Conservation (phyloP, 2,797 vertebrate species). For the Fistularia commersonii region DNA sequence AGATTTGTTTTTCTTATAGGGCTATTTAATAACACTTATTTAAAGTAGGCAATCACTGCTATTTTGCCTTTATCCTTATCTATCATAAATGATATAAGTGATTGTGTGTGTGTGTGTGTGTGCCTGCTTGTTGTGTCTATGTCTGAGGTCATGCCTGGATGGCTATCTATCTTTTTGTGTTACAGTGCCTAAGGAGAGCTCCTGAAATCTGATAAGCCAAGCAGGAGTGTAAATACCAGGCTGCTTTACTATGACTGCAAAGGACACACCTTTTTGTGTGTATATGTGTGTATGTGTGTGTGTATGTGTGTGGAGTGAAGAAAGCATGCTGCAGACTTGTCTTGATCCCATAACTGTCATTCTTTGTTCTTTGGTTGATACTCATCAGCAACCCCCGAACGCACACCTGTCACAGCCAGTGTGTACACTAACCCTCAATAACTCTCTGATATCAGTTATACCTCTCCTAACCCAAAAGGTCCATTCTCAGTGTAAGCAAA, state of each 20-base stretch:
- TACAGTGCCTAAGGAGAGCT: conserved; percentile 61
- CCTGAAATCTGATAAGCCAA: conserved; percentile 76
- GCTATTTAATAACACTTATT: conserved; percentile 21
- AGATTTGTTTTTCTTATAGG: conserved; percentile 4
- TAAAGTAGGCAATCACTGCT: conserved; percentile 24
- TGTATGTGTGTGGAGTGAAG: conserved; percentile 10
- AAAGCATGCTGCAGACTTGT: conserved; percentile 14
- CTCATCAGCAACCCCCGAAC: conserved; percentile 17
- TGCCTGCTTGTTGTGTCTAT: conserved; percentile 25
- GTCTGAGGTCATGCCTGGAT: conserved; percentile 74
- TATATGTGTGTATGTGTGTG: conserved; percentile 4
- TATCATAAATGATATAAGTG: conserved; percentile 8
- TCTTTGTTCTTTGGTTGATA: conserved; percentile 34
- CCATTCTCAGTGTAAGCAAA: too few species aligned
- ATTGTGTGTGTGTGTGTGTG: conserved; percentile 26
- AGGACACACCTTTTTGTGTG: conserved; percentile 45
- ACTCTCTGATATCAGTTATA: not conserved
- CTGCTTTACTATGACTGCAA: conserved; percentile 63
- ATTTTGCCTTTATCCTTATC: conserved; percentile 39
- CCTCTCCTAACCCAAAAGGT: too few species aligned
- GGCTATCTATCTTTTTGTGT: conserved; percentile 74
- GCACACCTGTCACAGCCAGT: conserved; percentile 22
- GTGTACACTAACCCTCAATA: not conserved
- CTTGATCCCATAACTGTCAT: conserved; percentile 23
- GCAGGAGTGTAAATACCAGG: conserved; percentile 69